These are phyloP conservation scores for Pocillopora verrucosa DNA, from an alignment of 64 coral and sea anemone genomes.

Conservation along the genomic window DNA sequence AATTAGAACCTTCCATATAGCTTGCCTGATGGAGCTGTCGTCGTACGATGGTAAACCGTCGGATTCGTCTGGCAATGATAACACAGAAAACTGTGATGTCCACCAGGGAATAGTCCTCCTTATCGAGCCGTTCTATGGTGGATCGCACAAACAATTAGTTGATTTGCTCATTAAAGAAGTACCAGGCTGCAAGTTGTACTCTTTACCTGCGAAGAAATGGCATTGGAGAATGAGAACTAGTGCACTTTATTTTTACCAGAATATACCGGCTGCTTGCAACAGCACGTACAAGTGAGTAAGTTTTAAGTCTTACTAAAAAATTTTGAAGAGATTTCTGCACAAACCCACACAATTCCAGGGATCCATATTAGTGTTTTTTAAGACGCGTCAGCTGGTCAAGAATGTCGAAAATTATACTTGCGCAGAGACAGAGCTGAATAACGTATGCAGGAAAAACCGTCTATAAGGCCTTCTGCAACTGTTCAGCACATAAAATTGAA, in stretches of 20 bases:
- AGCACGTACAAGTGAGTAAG: slow-evolving; percentile 60
- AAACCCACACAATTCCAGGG: too few species aligned
- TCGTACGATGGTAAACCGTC: neutral
- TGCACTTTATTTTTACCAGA: slow-evolving; percentile 78
- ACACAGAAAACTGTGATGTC: neutral
- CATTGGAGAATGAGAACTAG: slow-evolving; percentile 96
- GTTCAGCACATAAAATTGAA: too few species aligned
- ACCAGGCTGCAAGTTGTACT: slow-evolving; percentile 50
- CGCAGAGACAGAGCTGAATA: too few species aligned
- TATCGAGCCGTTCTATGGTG: slow-evolving; percentile 94
- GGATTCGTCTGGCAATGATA: neutral
- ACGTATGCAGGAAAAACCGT: too few species aligned
- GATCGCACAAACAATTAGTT: slow-evolving; percentile 88
- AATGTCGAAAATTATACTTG: too few species aligned
- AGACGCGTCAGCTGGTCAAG: too few species aligned
- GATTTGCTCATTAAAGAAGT: slow-evolving; percentile 60
- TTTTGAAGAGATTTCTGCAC: too few species aligned
- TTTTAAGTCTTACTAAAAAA: too few species aligned
- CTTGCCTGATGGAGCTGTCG: neutral
- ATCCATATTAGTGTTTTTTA: too few species aligned
- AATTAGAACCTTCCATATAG: too few species aligned
- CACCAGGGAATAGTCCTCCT: slow-evolving; percentile 23
- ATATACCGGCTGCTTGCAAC: slow-evolving; percentile 34
- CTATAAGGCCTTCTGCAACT: too few species aligned
- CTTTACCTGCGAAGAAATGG: slow-evolving; percentile 92